phyloP scores from a whole-genome alignment of 2,797 vertebrate genomes.

The Taenioides sp. region DNA sequence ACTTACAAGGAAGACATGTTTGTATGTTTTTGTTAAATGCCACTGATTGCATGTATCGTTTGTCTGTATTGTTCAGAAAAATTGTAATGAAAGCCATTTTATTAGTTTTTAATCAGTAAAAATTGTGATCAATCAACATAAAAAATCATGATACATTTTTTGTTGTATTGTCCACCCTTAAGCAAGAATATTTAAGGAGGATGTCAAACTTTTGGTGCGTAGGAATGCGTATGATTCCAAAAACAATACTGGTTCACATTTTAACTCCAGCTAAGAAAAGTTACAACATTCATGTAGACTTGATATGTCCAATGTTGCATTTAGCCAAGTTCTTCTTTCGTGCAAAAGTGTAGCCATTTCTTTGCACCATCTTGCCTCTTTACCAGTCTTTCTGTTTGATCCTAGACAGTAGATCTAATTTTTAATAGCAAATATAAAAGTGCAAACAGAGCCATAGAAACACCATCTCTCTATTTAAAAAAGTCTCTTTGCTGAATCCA shows the following conservation, averaged over 20 bases:
- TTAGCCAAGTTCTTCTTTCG: not conserved
- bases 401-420: not conserved
- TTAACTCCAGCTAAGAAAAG: not conserved
- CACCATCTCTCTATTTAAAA: constrained; percentile 29
- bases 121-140: too few species aligned
- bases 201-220: not conserved
- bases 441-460: not conserved
- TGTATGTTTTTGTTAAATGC: too few species aligned
- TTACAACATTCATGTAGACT: not conserved
- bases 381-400: not conserved
- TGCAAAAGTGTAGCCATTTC: not conserved
- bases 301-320: not conserved
- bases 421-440: not conserved
- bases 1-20: too few species aligned
- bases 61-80: too few species aligned
- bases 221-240: not conserved
- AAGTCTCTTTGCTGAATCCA: constrained; percentile 37
- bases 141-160: too few species aligned
- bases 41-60: too few species aligned
- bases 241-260: not conserved
- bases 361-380: not conserved
- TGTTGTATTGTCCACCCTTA: too few species aligned
- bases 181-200: too few species aligned
- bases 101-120: not conserved
- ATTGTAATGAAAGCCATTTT: not conserved